Conservation (phyloP, 2,797 vertebrate genomes). For the Geotrypetes seraphini region DNA sequence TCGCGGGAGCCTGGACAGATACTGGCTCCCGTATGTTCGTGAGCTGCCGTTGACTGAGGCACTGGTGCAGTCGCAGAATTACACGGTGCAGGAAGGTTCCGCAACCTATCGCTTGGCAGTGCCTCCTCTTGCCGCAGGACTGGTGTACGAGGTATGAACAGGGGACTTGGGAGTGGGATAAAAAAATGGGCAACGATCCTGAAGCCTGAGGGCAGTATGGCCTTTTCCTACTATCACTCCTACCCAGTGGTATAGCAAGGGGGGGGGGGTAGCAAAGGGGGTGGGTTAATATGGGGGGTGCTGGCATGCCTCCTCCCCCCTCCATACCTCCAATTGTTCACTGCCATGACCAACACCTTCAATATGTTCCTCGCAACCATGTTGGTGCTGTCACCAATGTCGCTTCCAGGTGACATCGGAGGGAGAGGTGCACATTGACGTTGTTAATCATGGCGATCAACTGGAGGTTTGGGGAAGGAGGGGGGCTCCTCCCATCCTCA, state of each 20-base stretch:
- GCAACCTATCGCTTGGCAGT: slow-evolving; percentile 32
- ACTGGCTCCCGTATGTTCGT: slow-evolving; percentile 44
- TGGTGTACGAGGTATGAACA: slow-evolving; percentile 38
- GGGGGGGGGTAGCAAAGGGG: too few species aligned
- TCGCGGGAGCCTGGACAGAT: slow-evolving; percentile 21
- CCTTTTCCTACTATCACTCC: too few species aligned
- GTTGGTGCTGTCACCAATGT: too few species aligned
- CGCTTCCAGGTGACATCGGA: too few species aligned
- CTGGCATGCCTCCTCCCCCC: neutral
- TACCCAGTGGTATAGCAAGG: too few species aligned
- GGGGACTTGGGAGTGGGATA: neutral
- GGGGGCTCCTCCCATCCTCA: too few species aligned
- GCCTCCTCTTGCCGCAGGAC: slow-evolving; percentile 33
- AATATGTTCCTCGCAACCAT: too few species aligned
- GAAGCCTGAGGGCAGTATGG: neutral
- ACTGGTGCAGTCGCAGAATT: slow-evolving; percentile 34
- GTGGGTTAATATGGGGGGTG: too few species aligned
- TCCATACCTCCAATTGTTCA: too few species aligned
- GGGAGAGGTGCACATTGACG: too few species aligned
- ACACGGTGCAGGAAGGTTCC: slow-evolving; percentile 34
- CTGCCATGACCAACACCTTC: neutral
- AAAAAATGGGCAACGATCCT: neutral
- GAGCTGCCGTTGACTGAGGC: slow-evolving; percentile 27
- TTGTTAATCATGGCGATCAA: too few species aligned
- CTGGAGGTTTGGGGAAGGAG: too few species aligned